Evolutionary conservation across 2,113 vertebrate genomes (phyloP).

Genomic region (Scortum barcoo): DNA sequence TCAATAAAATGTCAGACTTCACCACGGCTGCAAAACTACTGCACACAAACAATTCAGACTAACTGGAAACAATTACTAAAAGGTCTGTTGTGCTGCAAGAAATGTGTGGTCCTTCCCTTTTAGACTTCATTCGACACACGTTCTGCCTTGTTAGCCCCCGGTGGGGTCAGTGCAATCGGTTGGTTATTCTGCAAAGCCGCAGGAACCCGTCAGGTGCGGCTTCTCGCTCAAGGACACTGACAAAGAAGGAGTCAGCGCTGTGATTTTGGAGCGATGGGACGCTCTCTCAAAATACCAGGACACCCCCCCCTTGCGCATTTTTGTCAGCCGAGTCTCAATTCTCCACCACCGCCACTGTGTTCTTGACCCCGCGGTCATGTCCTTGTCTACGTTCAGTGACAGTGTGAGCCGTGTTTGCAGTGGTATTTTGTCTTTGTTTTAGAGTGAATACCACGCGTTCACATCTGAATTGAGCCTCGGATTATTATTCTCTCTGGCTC

Average conservation of each 20-base stretch:
- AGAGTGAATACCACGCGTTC: slow-evolving; percentile 6
- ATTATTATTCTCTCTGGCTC: slow-evolving; percentile 29
- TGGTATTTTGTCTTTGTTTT: slow-evolving; percentile 26
- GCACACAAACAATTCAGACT: neutral
- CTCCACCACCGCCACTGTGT: slow-evolving; percentile 3
- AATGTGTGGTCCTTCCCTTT: neutral
- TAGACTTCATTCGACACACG: neutral
- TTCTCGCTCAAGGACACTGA: slow-evolving; percentile 36
- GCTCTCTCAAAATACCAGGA: slow-evolving; percentile 25
- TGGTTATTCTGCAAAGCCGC: slow-evolving; percentile 21
- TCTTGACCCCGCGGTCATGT: slow-evolving; percentile 27
- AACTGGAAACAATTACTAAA: neutral
- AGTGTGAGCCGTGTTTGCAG: slow-evolving; percentile 5
- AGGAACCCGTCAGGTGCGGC: slow-evolving; percentile 5
- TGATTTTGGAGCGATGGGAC: slow-evolving; percentile 17
- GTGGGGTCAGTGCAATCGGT: neutral
- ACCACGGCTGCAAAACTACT: neutral
- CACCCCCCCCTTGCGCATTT: slow-evolving; percentile 16
- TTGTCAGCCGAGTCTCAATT: neutral
- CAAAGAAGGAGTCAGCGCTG: slow-evolving; percentile 20
- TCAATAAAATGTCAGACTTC: no score
- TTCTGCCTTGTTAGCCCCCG: neutral
- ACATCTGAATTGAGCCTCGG: slow-evolving; percentile 29
- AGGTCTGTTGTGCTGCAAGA: neutral
- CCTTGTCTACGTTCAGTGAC: slow-evolving; percentile 24